Percentiles rank a stretch among this genome's conserved stretches.
phyloP scores from a whole-genome alignment of 2,113 vertebrate genomes.

The Vanacampus margaritifer region DNA sequence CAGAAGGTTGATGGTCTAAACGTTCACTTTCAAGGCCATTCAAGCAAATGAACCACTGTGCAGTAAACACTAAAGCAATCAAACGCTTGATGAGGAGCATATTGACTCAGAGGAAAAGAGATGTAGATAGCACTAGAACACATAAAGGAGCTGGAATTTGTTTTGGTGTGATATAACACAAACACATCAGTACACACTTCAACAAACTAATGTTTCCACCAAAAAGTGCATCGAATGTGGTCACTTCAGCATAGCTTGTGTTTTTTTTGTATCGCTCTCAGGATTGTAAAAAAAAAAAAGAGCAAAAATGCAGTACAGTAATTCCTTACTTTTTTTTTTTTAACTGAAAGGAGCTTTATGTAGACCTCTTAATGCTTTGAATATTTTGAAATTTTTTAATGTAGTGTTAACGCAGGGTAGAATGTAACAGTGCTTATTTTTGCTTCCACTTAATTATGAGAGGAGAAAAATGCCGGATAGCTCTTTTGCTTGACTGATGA shows the following conservation, averaged over 20 bases:
- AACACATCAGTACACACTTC: not conserved
- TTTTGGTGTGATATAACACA: slow-evolving; percentile 25
- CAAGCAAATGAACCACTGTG: slow-evolving; percentile 67
- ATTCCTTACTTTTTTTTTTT: not conserved
- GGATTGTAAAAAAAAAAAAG: too few relatives aligned
- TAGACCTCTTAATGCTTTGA: not conserved
- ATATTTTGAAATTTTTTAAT: not conserved
- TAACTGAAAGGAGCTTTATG: not conserved
- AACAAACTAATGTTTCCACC: too few relatives aligned
- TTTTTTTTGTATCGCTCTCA: too few relatives aligned
- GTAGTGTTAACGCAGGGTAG: not conserved
- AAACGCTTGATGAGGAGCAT: slow-evolving; percentile 61
- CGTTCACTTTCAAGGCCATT: slow-evolving; percentile 64
- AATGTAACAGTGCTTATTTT: not conserved
- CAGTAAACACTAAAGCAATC: slow-evolving; percentile 69
- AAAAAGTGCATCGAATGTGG: too few relatives aligned
- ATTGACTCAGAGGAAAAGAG: slow-evolving; percentile 54
- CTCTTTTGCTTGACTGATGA: not conserved
- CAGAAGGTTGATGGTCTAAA: slow-evolving; percentile 54
- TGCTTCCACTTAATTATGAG: not conserved
- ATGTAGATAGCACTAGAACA: slow-evolving; percentile 24
- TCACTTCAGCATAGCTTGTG: too few relatives aligned
- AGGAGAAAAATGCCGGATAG: not conserved
- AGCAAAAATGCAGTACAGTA: not conserved
- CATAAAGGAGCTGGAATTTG: slow-evolving; percentile 14